Evolutionary conservation across 2,113 vertebrate species (phyloP), one percentile per base, ranked within the genome.

Genomic region (Antechinus stuartii): DNA sequence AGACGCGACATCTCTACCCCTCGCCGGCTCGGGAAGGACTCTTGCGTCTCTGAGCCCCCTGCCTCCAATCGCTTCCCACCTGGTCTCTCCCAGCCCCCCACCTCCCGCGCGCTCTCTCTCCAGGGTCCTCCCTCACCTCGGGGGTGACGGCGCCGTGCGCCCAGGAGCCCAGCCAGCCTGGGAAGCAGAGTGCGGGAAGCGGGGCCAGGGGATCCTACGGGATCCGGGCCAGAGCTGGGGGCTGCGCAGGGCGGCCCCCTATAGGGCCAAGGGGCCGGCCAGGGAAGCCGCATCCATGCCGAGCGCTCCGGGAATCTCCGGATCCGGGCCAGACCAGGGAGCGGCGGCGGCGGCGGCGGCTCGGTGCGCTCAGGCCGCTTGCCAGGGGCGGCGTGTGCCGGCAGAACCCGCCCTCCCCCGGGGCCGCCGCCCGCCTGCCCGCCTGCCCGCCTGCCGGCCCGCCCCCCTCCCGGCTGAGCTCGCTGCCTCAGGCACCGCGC

Each of bases 311-410:
- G 68, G 76, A 96, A 94, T 95, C 96, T 95, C 95, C 95, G 95
- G 93, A 93, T 97, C 94, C 0, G 91, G 92, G 96, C 89, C 93
- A 96, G 95, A 96, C 95, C 56, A 93, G 76, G 97, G 90, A 91
- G 97, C 84, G 27, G 94, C 94, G 47, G 96, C 27, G 42, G 95
- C 91, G 9, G 94, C 94, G 5, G 95, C 92, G 61, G 93, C 94
- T 97, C 92, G 95, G 90, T 84, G 90, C 54, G 90, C 89, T 92
- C 95, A 26, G 96, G 96, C 96, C n/a, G 96, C 95, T 94, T 95
- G 97, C 97, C 97, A 96, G 96, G 90, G 94, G 96, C 91, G 97
- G 96, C 95, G 95, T 97, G 97, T 95, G 96, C 93, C 95, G 89
- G 94, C 97, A 91, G 95, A 92, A 92, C 94, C 97, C 95, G 93